These are phyloP conservation scores for Dorcus hopei DNA, from an alignment of 2,888 invertebrate genomes.

Conservation along the genomic window DNA sequence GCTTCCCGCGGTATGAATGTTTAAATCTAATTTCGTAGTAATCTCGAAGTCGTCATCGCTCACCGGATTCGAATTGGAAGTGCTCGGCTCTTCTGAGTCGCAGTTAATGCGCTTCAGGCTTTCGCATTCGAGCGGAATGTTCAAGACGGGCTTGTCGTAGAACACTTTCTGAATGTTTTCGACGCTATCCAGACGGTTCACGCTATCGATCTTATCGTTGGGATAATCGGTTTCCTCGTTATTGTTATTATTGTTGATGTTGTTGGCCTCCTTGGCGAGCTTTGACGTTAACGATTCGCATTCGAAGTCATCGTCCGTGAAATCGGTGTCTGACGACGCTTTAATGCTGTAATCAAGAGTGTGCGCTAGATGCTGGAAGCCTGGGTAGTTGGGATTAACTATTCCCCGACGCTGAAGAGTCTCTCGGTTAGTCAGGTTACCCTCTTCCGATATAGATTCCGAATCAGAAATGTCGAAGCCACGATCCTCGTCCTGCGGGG, in stretches of 20 bases:
- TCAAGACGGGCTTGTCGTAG: conserved; percentile 57
- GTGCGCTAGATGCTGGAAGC: conserved; percentile 78
- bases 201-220: conserved; percentile 48
- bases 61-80: conserved; percentile 31
- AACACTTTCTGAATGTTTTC: conserved; percentile 55
- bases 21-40: conserved; percentile 16
- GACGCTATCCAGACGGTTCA: conserved; percentile 49
- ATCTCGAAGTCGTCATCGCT: conserved; percentile 41
- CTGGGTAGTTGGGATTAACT: conserved; percentile 80
- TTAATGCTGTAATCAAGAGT: conserved; percentile 54
- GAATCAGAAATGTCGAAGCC: conserved; percentile 57
- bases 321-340: conserved; percentile 47
- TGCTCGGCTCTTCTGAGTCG: conserved; percentile 33
- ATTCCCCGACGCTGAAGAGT: conserved; percentile 61
- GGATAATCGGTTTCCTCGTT: conserved; percentile 33
- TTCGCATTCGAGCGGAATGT: conserved; percentile 48
- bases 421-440: conserved; percentile 37
- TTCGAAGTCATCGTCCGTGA: conserved; percentile 51
- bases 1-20: conserved; percentile 13
- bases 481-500: conserved; percentile 54
- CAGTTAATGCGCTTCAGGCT: conserved; percentile 29
- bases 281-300: conserved; percentile 47
- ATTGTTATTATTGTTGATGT: conserved; percentile 44
- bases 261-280: conserved; percentile 48
- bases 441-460: conserved; percentile 46